These are phyloP conservation scores for Hestina assimilis DNA, from an alignment of 1,140 invertebrate species.

Conservation along the genomic window DNA sequence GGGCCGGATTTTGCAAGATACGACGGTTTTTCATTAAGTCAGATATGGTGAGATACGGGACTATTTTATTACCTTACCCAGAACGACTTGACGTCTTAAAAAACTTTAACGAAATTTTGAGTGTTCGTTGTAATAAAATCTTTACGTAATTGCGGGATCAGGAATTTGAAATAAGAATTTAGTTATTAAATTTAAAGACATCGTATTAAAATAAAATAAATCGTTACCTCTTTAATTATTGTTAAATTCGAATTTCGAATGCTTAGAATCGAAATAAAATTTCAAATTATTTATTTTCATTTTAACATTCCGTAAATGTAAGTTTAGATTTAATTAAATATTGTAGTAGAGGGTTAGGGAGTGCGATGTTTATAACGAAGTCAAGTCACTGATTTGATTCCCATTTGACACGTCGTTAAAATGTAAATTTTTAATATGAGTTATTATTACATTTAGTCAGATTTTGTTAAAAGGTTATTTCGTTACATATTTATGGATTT, in stretches of 20 bases:
- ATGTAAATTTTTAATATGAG: conserved; percentile 42
- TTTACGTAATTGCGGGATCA: too few species aligned
- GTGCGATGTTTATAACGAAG: conserved; percentile 28
- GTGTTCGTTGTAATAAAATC: too few species aligned
- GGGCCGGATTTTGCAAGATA: conserved; percentile 47
- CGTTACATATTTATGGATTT: too few species aligned
- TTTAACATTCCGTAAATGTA: too few species aligned
- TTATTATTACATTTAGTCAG: conserved; percentile 31
- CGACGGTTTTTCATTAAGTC: conserved; percentile 55
- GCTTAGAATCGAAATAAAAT: too few species aligned
- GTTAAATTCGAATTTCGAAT: too few species aligned
- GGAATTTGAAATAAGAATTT: too few species aligned
- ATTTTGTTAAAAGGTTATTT: too few species aligned
- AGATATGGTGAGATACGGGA: conserved; percentile 48
- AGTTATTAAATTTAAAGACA: too few species aligned
- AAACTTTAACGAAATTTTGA: conserved; percentile 8
- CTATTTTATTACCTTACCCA: conserved; percentile 50
- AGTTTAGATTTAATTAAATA: conserved; percentile 9
- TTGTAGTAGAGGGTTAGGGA: conserved; percentile 26
- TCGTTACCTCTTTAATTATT: too few species aligned
- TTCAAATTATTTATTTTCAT: too few species aligned
- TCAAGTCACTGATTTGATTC: conserved; percentile 33
- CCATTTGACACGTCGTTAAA: conserved; percentile 41
- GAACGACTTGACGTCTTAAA: conserved; percentile 38
- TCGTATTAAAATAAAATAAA: too few species aligned